Evolutionary conservation across 2,113 vertebrate genomes (phyloP).

Genomic region (Carassius auratus): DNA sequence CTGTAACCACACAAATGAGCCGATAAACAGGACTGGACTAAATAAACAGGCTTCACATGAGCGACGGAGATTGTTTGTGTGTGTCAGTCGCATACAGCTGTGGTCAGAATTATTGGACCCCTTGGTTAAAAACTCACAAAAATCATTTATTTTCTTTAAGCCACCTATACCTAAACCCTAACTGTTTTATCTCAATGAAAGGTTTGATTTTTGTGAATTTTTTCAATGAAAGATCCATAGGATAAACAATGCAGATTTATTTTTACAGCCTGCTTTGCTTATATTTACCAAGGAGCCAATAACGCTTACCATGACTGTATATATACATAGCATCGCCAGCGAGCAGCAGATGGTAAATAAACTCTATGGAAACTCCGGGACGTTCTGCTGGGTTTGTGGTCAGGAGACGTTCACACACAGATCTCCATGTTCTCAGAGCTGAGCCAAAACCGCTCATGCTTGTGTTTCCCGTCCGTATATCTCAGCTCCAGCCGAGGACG

Average conservation of each 20-base stretch:
- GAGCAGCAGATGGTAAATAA: constrained; percentile 53
- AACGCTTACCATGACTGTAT: no score
- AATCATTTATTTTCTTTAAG: no score
- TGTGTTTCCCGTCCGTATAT: constrained; percentile 3
- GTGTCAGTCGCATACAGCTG: not conserved
- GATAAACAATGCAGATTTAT: no score
- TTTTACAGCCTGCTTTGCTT: no score
- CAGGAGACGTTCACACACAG: constrained; percentile 46
- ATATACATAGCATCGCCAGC: not conserved
- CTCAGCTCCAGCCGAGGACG: not conserved
- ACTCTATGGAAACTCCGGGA: constrained; percentile 52
- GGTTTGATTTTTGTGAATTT: no score
- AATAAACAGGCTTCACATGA: constrained; percentile 24
- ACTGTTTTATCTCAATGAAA: no score
- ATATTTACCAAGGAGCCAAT: no score
- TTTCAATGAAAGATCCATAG: no score
- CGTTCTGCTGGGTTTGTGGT: constrained; percentile 50
- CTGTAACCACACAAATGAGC: constrained; percentile 67
- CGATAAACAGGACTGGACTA: not conserved
- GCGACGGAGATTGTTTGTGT: constrained; percentile 40
- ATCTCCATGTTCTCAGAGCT: constrained; percentile 43
- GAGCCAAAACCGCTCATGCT: constrained; percentile 45
- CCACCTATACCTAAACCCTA: no score
- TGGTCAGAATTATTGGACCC: no score
- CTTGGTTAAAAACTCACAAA: no score